Percentiles rank a stretch among this genome's conserved stretches.
Conservation (phyloP, 1,140 invertebrate genomes). For the Drosophila orena region DNA sequence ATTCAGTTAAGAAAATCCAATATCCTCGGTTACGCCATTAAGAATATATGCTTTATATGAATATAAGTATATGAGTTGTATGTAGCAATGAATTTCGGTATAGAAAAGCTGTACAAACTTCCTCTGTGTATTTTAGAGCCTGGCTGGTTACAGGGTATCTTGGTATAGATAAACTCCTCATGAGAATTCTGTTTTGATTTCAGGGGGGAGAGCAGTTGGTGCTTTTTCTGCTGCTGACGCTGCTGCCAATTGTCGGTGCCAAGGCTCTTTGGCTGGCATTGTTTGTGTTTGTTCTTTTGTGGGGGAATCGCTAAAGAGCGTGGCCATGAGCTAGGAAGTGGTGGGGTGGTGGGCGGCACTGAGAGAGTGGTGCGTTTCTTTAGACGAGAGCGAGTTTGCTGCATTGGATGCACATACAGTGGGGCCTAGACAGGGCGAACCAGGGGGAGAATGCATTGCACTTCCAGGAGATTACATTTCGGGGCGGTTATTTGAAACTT, state of each 20-base stretch:
- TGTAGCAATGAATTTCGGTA: too few species aligned
- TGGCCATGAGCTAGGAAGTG: slow-evolving; percentile 11
- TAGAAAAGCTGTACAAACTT: too few species aligned
- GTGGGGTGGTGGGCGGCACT: slow-evolving; percentile 6
- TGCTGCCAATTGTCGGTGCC: slow-evolving; percentile 71
- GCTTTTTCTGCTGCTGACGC: slow-evolving; percentile 42
- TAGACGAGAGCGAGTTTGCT: slow-evolving; percentile 25
- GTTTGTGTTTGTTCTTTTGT: slow-evolving; percentile 74
- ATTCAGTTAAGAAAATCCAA: not conserved
- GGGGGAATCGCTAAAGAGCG: slow-evolving; percentile 42
- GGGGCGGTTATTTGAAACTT: too few species aligned
- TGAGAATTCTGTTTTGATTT: not conserved
- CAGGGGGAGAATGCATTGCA: not conserved
- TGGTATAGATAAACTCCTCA: not conserved
- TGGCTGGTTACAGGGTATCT: slow-evolving; percentile 8
- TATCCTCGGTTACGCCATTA: too few species aligned
- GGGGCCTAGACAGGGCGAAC: not conserved
- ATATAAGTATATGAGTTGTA: too few species aligned
- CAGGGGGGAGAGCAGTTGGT: slow-evolving; percentile 39
- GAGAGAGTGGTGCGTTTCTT: slow-evolving; percentile 35
- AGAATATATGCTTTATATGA: too few species aligned
- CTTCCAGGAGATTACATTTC: not conserved
- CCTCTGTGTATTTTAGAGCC: too few species aligned
- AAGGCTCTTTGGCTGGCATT: slow-evolving; percentile 75
- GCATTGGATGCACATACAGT: slow-evolving; percentile 21